These are phyloP conservation scores for Amphiprion percula DNA, from an alignment of 2,113 vertebrate species.

Conservation along the genomic window DNA sequence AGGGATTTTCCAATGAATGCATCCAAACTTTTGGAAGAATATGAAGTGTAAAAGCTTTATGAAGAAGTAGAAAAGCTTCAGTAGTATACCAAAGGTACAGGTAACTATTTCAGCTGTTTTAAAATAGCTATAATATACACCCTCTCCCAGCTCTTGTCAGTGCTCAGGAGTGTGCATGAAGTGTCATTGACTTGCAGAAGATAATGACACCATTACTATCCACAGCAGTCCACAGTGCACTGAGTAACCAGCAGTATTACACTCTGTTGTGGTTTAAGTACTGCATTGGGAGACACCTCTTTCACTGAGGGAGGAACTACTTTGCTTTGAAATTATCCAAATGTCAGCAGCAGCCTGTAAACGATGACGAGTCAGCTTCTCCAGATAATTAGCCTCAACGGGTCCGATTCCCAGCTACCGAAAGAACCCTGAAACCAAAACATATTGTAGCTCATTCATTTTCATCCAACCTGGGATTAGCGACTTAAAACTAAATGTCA, in stretches of 20 bases:
- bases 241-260: neutral
- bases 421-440: slow-evolving; percentile 17
- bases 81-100: neutral
- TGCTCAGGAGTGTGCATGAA: neutral
- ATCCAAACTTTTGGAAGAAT: neutral
- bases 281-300: neutral
- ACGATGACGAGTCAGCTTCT: neutral
- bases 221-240: neutral
- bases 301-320: neutral
- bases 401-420: neutral
- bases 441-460: neutral
- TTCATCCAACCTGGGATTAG: neutral
- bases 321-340: neutral
- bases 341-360: neutral
- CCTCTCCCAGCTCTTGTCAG: neutral
- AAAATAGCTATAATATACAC: neutral
- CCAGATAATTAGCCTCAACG: neutral
- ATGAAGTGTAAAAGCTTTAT: slow-evolving; percentile 1
- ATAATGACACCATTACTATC: neutral
- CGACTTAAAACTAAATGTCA: slow-evolving; percentile 8
- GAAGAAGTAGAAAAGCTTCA: neutral
- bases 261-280: neutral
- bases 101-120: neutral
- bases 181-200: neutral
- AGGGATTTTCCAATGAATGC: slow-evolving; percentile 25